Evolutionary conservation across 1,140 invertebrate species (phyloP).

Genomic region (Wasmannia auropunctata): DNA sequence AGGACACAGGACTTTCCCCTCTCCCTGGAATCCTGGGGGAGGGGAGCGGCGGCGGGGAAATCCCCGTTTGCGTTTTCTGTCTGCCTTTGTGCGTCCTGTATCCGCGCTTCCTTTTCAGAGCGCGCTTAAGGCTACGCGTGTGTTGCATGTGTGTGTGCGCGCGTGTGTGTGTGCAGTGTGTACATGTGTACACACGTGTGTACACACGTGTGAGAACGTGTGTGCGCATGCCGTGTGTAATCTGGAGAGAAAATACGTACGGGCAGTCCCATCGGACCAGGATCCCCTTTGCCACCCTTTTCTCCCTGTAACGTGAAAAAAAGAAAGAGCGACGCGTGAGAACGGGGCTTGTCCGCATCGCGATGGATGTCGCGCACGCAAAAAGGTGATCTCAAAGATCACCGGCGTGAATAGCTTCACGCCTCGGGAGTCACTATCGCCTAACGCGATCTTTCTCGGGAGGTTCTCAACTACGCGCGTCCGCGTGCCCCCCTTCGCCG

Average conservation of each 20-base stretch:
- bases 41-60: too few relatives aligned
- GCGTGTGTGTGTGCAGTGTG: too few relatives aligned
- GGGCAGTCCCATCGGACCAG: slow-evolving; percentile 97
- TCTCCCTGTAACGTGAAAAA: slow-evolving; percentile 90
- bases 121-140: slow-evolving; percentile 21
- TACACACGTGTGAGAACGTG: too few relatives aligned
- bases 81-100: slow-evolving; percentile 19
- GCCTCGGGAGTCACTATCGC: slow-evolving; percentile 50
- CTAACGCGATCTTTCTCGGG: slow-evolving; percentile 16
- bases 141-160: background rate
- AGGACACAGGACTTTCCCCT: background rate
- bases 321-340: slow-evolving; percentile 49
- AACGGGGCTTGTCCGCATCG: slow-evolving; percentile 39
- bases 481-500: too few relatives aligned
- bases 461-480: slow-evolving; percentile 4
- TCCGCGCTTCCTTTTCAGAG: slow-evolving; percentile 18
- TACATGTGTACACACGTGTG: too few relatives aligned
- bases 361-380: slow-evolving; percentile 38
- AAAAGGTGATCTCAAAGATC: slow-evolving; percentile 43
- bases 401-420: slow-evolving; percentile 45
- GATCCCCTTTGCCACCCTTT: slow-evolving; percentile 95
- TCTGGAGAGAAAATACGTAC: slow-evolving; percentile 88
- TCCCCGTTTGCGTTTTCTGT: background rate
- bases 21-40: background rate
- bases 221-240: slow-evolving; percentile 48